A percentile compares a stretch with the other conserved stretches of the same genome.
Evolutionary conservation across 2,797 vertebrate species (phyloP).

Genomic region (Phrynocephalus forsythii): DNA sequence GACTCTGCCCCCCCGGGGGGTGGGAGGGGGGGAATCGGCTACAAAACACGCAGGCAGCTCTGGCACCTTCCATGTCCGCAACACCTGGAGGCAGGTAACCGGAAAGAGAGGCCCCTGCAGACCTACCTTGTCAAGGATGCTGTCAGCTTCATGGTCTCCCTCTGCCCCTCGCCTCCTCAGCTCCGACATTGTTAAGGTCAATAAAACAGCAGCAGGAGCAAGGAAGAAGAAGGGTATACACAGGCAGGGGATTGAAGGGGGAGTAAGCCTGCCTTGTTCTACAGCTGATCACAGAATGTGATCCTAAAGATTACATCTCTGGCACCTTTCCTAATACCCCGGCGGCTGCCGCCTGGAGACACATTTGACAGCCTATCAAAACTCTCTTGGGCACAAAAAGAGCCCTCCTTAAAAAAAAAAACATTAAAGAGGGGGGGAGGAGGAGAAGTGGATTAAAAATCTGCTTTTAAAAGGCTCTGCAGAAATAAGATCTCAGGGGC

Average conservation of each 20-base stretch:
- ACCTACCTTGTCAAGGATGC: conserved; percentile 77
- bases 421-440: neutral
- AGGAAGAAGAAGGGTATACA: conserved; percentile 15
- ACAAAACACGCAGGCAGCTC: neutral
- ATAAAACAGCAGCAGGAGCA: conserved; percentile 32
- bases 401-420: neutral
- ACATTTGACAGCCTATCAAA: neutral
- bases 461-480: neutral
- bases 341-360: neutral
- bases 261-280: neutral
- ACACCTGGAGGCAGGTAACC: neutral
- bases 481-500: neutral
- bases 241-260: neutral
- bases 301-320: conserved; percentile 14
- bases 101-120: neutral
- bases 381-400: neutral
- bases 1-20: neutral
- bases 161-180: conserved; percentile 68
- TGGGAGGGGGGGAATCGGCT: neutral
- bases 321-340: neutral
- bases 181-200: conserved; percentile 61
- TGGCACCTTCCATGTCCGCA: neutral
- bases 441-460: no score
- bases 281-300: neutral
- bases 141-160: conserved; percentile 71